Base-by-base conservation (phyloP, 2,113 vertebrate species). In the Ammospiza caudacuta region DNA sequence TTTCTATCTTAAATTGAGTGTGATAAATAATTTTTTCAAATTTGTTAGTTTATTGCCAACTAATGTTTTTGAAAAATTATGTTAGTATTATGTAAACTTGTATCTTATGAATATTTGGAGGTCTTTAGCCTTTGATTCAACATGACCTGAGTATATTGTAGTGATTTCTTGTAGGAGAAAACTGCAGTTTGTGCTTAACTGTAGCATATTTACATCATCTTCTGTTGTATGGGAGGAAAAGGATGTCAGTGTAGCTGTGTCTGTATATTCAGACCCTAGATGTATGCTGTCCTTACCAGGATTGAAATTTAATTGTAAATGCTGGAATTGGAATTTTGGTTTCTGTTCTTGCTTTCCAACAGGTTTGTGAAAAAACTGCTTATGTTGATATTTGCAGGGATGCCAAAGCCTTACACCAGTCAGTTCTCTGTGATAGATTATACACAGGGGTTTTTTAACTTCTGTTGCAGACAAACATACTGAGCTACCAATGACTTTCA, bases 381-480 rank as follows among this genome's bases (percentile, higher is more conserved):
- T 61, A 33, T 0, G 0, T 33, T 82, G 49, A 7, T 89, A 44
- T 85, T 94, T 76, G 41, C 70, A 73, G 83, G 67, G 87, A 25
- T 82, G 64, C 41, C 77, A 52, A 79, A 87, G 44, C 74, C 62
- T 22, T 46, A 41, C n/a, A 11, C 28, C 41, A 77, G 49, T 57
- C 89, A 76, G 83, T 43, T 90, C 37, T 87, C 52, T 57, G 5
- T 85, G 70, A 79, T 73, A 89, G 87, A 51, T 73, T 74, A 61
- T 51, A 79, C 54, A 73, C 70, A 76, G 83, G 62, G 69, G 31
- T 91, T 90, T 93, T 79, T 89, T 73, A 95, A 89, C 87, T 95
- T 94, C 74, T 94, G 58, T 95, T 95, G 59, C 92, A 92, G 91
- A 89, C 58, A 91, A 85, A 84, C 58, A 58, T 43, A 80, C 69